Evolutionary conservation across 2,888 invertebrate species (phyloP), one percentile per base, ranked within the genome.

Genomic region (Teleiodes luculella): DNA sequence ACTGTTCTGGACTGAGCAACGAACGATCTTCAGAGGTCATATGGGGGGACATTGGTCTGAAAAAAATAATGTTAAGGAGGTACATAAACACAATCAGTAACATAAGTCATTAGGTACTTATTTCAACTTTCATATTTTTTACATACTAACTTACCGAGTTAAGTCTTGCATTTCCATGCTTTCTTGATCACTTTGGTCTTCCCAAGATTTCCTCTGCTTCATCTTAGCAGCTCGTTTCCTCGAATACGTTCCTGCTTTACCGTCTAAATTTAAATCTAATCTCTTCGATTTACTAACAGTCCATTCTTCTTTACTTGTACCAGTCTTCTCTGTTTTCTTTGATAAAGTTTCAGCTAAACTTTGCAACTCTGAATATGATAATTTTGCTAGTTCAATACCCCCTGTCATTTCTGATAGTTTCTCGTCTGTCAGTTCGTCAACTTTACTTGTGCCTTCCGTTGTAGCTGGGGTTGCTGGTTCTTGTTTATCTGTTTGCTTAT

Each of bases 171-270:
- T 83, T 66, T 94, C 93, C 69, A 93, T 86, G 14, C 91, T 92
- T 65, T 94, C 95, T 61, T 93, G 93, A 64, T 93, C 92, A 56
- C 93, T 93, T 58, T 93, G 92, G 59, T 94, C 93, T 60, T 95
- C 94, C 94, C 94, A 94, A 4, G 94, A 93, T 60, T 91, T 89
- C 35, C 91, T 86, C 57, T 91, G 91, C 54, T 83, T 85, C 28
- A 91, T 64, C 58, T 86, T 90, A 1, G 84, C 86, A 1, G 88
- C 89, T 30, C 86, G 74, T 60, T 85, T 87, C 53, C 85, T 82
- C 76, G 86, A 89, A 83, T 90, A 90, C 0, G 89, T 90, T 4
- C 88, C 89, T 14, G 89, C 88, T 70, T 88, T 87, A 0, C 88
- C 87, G 59, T 86, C 88, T 36, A 88, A 64, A 61, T 88, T 88